Percentiles rank a stretch among this genome's conserved stretches.
phyloP scores from a whole-genome alignment of 2,888 invertebrate genomes.

The Muschampia plurimacula region DNA sequence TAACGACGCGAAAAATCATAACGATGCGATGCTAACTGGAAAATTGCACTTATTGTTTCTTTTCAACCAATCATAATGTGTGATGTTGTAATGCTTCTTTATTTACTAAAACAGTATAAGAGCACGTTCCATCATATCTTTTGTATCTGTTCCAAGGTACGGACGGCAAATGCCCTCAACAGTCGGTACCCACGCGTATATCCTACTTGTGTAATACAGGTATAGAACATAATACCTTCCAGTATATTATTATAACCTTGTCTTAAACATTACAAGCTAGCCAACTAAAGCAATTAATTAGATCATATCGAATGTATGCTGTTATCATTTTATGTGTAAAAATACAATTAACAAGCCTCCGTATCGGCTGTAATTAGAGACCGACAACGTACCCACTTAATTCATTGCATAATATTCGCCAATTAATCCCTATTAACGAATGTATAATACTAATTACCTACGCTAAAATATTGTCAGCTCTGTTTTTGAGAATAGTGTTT shows the following conservation, averaged over 20 bases:
- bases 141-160: no score
- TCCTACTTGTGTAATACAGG: constrained; percentile 69
- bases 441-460: constrained; percentile 1
- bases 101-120: no score
- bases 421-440: constrained; percentile 28
- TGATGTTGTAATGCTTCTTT: no score
- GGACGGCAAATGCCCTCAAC: constrained; percentile 54
- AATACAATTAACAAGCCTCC: constrained; percentile 12
- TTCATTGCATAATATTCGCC: constrained; percentile 25
- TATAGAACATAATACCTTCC: constrained; percentile 51
- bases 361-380: constrained; percentile 13
- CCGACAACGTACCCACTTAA: constrained; percentile 12
- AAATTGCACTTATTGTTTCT: no score
- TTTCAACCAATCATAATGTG: no score
- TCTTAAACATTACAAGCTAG: constrained; percentile 38
- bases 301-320: constrained; percentile 42
- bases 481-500: not conserved
- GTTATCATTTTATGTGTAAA: constrained; percentile 5
- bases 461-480: not conserved
- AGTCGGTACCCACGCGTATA: constrained; percentile 64
- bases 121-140: no score
- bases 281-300: constrained; percentile 46
- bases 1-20: no score
- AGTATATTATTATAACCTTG: constrained; percentile 62
- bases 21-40: no score